These are phyloP conservation scores for Andricus quercusramuli DNA, from an alignment of 2,888 invertebrate species.

Conservation along the genomic window DNA sequence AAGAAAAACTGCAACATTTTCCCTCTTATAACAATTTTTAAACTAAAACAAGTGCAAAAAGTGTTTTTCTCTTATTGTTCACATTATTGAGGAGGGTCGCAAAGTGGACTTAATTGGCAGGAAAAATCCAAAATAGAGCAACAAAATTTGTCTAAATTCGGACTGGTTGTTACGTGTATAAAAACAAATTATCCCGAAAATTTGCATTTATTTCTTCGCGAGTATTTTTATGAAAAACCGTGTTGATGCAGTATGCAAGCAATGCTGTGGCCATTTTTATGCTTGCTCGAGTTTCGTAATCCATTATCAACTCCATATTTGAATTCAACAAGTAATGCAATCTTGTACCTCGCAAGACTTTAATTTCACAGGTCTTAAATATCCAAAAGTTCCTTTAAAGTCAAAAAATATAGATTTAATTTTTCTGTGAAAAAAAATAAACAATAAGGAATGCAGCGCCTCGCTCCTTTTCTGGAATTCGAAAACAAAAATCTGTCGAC, in stretches of 20 bases:
- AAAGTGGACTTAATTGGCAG: conserved; percentile 18
- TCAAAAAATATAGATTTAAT: not conserved
- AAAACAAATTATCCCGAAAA: conserved; percentile 10
- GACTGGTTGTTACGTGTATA: not conserved
- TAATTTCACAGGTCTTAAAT: conserved; percentile 19
- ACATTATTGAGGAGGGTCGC: not conserved
- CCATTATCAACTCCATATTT: conserved; percentile 77
- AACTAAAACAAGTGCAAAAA: conserved; percentile 49
- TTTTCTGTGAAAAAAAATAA: not conserved
- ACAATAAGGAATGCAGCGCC: not conserved
- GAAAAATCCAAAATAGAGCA: conserved; percentile 14
- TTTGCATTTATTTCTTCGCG: conserved; percentile 41
- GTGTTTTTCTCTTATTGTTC: conserved; percentile 16
- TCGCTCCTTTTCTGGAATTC: not conserved
- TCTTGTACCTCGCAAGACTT: conserved; percentile 46
- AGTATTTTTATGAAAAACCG: conserved; percentile 55
- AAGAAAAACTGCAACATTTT: not conserved
- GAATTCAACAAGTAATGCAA: conserved; percentile 76
- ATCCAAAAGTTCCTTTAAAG: not conserved
- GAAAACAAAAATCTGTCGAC: not conserved
- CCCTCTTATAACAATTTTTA: not conserved
- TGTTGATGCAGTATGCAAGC: conserved; percentile 72
- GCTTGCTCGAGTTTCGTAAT: conserved; percentile 77
- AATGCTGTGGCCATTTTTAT: conserved; percentile 78
- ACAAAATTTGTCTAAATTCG: conserved; percentile 27